Percentiles rank a stretch among this genome's conserved stretches.
Evolutionary conservation across 2,113 vertebrate species (phyloP).

Genomic region (Nymphicus hollandicus): DNA sequence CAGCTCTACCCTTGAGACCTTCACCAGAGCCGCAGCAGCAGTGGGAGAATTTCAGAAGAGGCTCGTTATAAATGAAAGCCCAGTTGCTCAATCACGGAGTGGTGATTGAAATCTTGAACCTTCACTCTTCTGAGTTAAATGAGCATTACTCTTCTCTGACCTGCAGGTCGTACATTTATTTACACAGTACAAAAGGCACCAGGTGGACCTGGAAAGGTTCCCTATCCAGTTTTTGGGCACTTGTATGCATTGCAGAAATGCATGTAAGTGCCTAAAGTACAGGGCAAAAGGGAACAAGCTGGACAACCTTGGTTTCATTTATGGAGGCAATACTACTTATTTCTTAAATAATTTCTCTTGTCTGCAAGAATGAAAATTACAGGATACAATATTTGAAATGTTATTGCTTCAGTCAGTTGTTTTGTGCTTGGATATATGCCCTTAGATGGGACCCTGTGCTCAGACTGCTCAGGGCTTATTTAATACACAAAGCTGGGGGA

Average conservation of each 20-base stretch:
- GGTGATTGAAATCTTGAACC: not conserved
- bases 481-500: not conserved
- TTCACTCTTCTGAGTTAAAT: not conserved
- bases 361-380: not conserved
- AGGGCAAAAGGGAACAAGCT: not conserved
- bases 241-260: not conserved
- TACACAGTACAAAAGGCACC: not conserved
- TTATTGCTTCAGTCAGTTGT: not conserved
- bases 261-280: rapidly evolving
- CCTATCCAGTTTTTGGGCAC: not conserved
- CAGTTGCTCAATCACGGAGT: not conserved
- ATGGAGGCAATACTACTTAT: not conserved
- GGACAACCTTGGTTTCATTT: not conserved
- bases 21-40: not conserved
- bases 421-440: not conserved
- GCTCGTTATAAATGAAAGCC: not conserved
- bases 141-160: not conserved
- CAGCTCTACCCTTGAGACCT: not conserved
- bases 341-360: not conserved
- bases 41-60: not conserved
- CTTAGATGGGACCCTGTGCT: not conserved
- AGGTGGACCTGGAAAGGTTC: not conserved
- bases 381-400: not conserved
- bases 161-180: not conserved
- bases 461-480: not conserved